Evolutionary conservation across 2,888 invertebrate species (phyloP).

Genomic region (Parnassius mnemosyne): DNA sequence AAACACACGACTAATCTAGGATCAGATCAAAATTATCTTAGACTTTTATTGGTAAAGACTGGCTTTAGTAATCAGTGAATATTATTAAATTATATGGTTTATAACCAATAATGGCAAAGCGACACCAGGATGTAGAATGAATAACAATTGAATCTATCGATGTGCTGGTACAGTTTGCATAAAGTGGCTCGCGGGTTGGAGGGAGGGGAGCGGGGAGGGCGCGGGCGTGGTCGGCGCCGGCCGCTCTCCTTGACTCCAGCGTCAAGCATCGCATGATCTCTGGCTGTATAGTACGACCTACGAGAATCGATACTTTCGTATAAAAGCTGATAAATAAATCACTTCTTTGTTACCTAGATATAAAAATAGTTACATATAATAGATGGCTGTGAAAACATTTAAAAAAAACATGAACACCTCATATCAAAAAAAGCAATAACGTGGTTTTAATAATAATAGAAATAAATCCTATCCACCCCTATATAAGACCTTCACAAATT

Average conservation of each 20-base stretch:
- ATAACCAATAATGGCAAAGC: constrained; percentile 26
- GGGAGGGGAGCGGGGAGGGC: constrained; percentile 43
- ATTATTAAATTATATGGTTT: constrained; percentile 23
- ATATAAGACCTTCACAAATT: too few relatives aligned
- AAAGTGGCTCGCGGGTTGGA: constrained; percentile 47
- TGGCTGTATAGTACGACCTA: constrained; percentile 40
- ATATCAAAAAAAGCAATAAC: too few relatives aligned
- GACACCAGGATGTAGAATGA: constrained; percentile 58
- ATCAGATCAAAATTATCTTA: too few relatives aligned
- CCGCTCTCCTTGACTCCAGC: constrained; percentile 80
- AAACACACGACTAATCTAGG: too few relatives aligned
- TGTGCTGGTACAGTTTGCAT: constrained; percentile 44
- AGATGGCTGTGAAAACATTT: too few relatives aligned
- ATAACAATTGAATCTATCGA: constrained; percentile 54
- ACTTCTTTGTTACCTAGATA: too few relatives aligned
- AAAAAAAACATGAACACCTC: too few relatives aligned
- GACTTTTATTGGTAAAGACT: too few relatives aligned
- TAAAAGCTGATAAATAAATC: not conserved
- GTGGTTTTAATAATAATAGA: too few relatives aligned
- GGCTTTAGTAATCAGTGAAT: constrained; percentile 21
- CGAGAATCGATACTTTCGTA: constrained; percentile 46
- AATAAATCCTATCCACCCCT: too few relatives aligned
- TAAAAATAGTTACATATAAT: too few relatives aligned
- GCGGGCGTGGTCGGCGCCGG: constrained; percentile 78
- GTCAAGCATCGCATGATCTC: constrained; percentile 80